Conservation (phyloP, 2,888 invertebrate genomes). For the Marasmarcha lunaedactyla region DNA sequence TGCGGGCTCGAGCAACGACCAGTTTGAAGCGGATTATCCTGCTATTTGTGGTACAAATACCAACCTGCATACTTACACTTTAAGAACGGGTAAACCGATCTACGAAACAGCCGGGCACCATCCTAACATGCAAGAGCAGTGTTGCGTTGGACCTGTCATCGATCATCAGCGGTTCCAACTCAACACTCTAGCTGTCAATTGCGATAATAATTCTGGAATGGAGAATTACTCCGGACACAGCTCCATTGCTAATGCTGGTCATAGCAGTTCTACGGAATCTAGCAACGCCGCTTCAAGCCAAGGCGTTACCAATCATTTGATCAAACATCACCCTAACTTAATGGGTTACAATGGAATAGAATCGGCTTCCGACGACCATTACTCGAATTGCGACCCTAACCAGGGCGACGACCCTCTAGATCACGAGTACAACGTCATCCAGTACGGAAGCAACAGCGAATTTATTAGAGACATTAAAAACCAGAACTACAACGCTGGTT, state of each 20-base stretch:
- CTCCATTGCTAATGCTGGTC: slow-evolving; percentile 66
- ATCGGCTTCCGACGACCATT: slow-evolving; percentile 63
- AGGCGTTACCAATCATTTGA: slow-evolving; percentile 61
- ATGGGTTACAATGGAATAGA: slow-evolving; percentile 59
- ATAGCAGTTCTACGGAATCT: slow-evolving; percentile 65
- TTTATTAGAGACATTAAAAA: slow-evolving; percentile 64
- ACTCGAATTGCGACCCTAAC: slow-evolving; percentile 64
- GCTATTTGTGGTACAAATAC: slow-evolving; percentile 89
- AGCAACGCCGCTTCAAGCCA: slow-evolving; percentile 64
- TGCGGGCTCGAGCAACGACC: slow-evolving; percentile 85
- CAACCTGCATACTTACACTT: slow-evolving; percentile 85
- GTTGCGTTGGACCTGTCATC: slow-evolving; percentile 50
- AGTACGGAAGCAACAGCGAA: slow-evolving; percentile 61
- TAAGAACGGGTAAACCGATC: slow-evolving; percentile 81
- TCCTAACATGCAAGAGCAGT: slow-evolving; percentile 48
- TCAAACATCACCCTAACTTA: slow-evolving; percentile 58
- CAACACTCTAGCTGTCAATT: slow-evolving; percentile 65
- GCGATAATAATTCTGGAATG: slow-evolving; percentile 73
- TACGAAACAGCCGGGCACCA: slow-evolving; percentile 73
- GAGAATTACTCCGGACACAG: slow-evolving; percentile 74
- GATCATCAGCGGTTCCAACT: slow-evolving; percentile 62
- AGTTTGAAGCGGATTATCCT: slow-evolving; percentile 86
- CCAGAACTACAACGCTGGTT: slow-evolving; percentile 66
- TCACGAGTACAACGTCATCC: slow-evolving; percentile 66
- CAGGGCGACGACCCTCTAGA: slow-evolving; percentile 62